Evolutionary conservation across 2,113 vertebrate species (phyloP).

Genomic region (Bambusicola thoracicus): DNA sequence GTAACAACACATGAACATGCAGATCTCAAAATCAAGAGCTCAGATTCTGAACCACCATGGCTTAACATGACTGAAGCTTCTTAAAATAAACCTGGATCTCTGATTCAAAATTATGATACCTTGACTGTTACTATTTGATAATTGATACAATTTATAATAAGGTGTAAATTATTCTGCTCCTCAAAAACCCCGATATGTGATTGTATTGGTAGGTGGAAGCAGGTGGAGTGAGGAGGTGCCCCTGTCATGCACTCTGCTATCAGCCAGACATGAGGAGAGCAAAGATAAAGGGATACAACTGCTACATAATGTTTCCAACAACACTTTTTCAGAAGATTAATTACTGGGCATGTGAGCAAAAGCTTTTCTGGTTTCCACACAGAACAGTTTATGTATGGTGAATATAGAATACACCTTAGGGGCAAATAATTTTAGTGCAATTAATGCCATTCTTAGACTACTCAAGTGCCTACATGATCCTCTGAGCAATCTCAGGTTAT

Average conservation of each 20-base stretch:
- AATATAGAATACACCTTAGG: not conserved
- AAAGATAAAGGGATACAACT: not conserved
- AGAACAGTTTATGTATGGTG: not conserved
- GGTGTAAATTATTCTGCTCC: not conserved
- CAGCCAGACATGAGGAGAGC: not conserved
- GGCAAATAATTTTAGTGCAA: not conserved
- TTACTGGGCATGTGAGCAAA: not conserved
- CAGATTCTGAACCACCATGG: not conserved
- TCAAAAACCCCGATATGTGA: not conserved
- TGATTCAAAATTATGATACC: not conserved
- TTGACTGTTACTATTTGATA: not conserved
- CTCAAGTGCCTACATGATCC: not conserved
- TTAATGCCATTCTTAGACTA: not conserved
- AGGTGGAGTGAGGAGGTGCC: not conserved
- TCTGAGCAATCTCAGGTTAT: not conserved
- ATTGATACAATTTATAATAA: not conserved
- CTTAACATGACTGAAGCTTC: not conserved
- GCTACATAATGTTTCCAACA: not conserved
- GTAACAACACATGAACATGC: not conserved
- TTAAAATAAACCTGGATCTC: not conserved
- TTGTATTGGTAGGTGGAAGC: not conserved
- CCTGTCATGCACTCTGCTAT: not conserved
- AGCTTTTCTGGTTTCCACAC: not conserved
- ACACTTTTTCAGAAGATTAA: not conserved
- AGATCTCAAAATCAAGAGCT: not conserved